phyloP scores from a whole-genome alignment of 2,113 vertebrate species.

The Erythrocercus mccallii region DNA sequence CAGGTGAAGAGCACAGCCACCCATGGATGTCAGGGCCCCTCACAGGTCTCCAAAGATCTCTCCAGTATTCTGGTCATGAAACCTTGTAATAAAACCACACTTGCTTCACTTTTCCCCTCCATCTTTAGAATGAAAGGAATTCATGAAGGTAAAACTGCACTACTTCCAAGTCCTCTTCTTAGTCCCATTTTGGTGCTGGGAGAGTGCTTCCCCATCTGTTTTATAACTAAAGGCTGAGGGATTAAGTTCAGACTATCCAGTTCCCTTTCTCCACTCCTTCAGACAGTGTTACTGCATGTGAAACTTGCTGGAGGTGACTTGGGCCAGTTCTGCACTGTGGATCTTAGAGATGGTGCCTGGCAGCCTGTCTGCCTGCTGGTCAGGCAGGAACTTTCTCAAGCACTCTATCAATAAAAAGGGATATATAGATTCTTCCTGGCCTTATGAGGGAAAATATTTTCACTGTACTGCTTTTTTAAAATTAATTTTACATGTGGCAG shows the following conservation, averaged over 20 bases:
- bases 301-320: neutral
- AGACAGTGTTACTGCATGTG: rapidly evolving
- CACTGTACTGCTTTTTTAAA: neutral
- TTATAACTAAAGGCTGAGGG: neutral
- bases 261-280: neutral
- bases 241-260: neutral
- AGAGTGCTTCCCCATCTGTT: neutral
- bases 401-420: neutral
- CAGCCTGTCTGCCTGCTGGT: neutral
- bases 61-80: neutral
- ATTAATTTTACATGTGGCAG: rapidly evolving
- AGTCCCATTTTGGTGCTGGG: neutral
- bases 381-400: neutral
- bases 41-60: neutral
- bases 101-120: neutral
- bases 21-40: neutral
- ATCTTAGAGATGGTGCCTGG: neutral
- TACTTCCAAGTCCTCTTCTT: neutral
- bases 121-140: neutral
- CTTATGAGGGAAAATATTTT: neutral
- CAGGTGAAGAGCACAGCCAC: neutral
- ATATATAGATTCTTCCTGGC: neutral
- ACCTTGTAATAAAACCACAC: neutral
- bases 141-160: neutral
- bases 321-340: neutral